phyloP scores from a whole-genome alignment of 2,113 vertebrate genomes.

The Tylochromis polylepis region DNA sequence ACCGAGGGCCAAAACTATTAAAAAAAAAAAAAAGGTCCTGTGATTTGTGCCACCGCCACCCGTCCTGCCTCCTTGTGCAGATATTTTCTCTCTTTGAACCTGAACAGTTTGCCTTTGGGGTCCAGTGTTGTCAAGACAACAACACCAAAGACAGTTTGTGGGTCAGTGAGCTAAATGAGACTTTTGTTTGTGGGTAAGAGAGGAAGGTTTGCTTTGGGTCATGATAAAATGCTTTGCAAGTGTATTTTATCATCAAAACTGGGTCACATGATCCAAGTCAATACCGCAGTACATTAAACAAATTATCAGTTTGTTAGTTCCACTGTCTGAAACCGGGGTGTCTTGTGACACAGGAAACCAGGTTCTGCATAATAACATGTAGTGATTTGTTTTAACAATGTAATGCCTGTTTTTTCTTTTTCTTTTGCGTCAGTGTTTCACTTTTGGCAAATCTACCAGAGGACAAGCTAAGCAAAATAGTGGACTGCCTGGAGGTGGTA shows the following conservation, averaged over 20 bases:
- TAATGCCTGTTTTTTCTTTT: neutral
- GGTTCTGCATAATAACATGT: neutral
- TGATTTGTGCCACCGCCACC: neutral
- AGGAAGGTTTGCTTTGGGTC: neutral
- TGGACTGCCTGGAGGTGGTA: conserved; percentile 80
- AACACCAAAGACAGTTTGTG: neutral
- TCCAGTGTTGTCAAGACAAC: neutral
- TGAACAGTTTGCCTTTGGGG: neutral
- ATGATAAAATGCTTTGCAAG: fast-evolving
- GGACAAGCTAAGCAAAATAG: conserved; percentile 76
- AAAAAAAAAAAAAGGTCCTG: neutral
- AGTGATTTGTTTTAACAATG: neutral
- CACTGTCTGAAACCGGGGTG: neutral
- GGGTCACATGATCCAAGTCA: neutral
- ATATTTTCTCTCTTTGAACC: neutral
- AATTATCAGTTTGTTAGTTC: neutral
- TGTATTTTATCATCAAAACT: neutral
- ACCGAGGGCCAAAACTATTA: fast-evolving
- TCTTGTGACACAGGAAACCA: neutral
- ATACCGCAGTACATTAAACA: neutral
- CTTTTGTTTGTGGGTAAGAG: neutral
- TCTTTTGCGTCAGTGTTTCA: conserved; percentile 62
- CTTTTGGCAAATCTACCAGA: conserved; percentile 73
- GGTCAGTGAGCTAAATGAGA: neutral
- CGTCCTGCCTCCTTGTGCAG: neutral